Conservation (phyloP, 2,113 vertebrate species). For the Esox niger region DNA sequence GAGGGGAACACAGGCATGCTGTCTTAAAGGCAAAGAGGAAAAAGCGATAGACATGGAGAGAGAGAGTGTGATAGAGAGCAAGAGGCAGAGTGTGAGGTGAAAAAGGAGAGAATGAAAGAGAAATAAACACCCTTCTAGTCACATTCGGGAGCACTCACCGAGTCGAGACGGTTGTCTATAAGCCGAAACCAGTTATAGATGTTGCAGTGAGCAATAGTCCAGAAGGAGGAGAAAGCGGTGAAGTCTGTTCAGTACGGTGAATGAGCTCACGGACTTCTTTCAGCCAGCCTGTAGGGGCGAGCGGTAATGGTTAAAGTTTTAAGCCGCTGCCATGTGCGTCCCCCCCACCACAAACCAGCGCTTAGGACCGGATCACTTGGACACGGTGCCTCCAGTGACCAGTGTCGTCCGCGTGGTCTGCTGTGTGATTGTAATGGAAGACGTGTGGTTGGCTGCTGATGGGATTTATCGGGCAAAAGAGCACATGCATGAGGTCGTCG, state of each 20-base stretch:
- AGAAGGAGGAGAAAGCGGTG: neutral
- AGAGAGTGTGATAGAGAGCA: neutral
- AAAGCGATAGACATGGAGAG: constrained; percentile 4
- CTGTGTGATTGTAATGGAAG: neutral
- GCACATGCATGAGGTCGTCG: neutral
- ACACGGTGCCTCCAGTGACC: neutral
- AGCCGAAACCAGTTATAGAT: neutral
- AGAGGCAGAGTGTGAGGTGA: neutral
- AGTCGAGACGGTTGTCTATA: neutral
- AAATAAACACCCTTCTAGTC: neutral
- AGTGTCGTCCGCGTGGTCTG: neutral
- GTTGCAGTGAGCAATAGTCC: neutral
- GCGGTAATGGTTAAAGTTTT: neutral
- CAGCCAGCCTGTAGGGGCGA: neutral
- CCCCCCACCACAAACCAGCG: neutral
- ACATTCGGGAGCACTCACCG: neutral
- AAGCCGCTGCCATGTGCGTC: neutral
- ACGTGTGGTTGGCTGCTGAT: neutral
- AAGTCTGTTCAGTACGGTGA: neutral
- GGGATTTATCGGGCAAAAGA: neutral
- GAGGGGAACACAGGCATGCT: constrained; percentile 44
- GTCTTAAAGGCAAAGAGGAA: constrained; percentile 29
- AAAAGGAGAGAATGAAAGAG: neutral
- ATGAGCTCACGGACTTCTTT: neutral
- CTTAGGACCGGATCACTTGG: neutral